Percentiles rank a stretch among this genome's conserved stretches.
phyloP scores from a whole-genome alignment of 2,888 invertebrate species.

The Heliconius cydno region DNA sequence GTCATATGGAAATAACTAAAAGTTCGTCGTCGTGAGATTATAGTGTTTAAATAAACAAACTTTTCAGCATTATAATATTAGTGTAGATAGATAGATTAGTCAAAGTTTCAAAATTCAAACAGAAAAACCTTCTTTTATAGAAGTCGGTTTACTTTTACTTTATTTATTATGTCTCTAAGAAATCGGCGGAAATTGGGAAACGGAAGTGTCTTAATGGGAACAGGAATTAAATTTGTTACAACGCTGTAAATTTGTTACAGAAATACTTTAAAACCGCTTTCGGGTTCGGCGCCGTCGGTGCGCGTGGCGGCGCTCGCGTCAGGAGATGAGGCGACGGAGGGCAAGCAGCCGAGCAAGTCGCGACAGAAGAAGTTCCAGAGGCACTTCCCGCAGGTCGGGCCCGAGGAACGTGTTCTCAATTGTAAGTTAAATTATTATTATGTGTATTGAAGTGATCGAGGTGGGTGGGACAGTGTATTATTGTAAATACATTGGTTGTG shows the following conservation, averaged over 20 bases:
- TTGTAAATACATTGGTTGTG: not conserved
- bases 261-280: constrained; percentile 84
- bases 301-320: constrained; percentile 48
- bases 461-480: not conserved
- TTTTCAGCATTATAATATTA: too few relatives aligned
- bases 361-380: constrained; percentile 95
- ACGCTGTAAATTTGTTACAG: constrained; percentile 57
- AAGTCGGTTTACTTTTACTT: too few relatives aligned
- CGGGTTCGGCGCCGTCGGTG: constrained; percentile 60
- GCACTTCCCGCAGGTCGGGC: constrained; percentile 92
- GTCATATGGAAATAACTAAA: too few relatives aligned
- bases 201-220: too few relatives aligned
- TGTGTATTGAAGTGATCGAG: not conserved
- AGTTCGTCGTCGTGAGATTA: too few relatives aligned
- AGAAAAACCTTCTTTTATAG: too few relatives aligned
- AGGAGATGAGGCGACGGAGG: constrained; percentile 66
- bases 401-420: constrained; percentile 93
- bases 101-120: too few relatives aligned
- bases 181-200: too few relatives aligned
- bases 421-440: constrained; percentile 82
- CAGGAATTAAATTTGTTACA: not conserved
- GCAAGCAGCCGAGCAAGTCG: constrained; percentile 86
- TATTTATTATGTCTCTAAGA: too few relatives aligned
- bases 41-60: too few relatives aligned
- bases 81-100: too few relatives aligned